These are phyloP conservation scores for Mustela nigripes DNA, from an alignment of 2,113 vertebrate species.

Conservation along the genomic window DNA sequence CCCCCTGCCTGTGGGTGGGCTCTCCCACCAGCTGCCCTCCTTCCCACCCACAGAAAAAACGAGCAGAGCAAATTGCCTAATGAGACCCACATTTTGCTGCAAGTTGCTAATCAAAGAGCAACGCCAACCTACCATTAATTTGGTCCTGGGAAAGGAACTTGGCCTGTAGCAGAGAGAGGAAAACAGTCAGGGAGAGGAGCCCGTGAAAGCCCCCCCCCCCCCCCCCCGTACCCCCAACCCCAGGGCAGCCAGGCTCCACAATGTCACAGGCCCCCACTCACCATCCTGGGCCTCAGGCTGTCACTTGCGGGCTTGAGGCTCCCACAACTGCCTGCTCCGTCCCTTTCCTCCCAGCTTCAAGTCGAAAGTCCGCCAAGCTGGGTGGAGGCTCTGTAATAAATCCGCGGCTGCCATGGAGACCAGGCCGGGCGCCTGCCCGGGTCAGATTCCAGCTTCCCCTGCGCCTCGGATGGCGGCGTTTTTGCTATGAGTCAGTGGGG, in stretches of 20 bases:
- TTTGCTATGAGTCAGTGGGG: not conserved
- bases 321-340: not conserved
- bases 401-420: slow-evolving; percentile 85
- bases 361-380: slow-evolving; percentile 85
- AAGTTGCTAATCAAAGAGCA: slow-evolving; percentile 64
- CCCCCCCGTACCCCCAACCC: not conserved
- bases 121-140: slow-evolving; percentile 91
- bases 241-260: rapidly evolving
- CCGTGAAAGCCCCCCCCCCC: rapidly evolving
- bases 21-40: not conserved
- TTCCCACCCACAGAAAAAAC: not conserved
- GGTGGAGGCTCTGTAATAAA: slow-evolving; percentile 83
- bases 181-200: not conserved
- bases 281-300: slow-evolving; percentile 70
- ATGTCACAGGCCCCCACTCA: slow-evolving; percentile 55
- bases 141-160: slow-evolving; percentile 96
- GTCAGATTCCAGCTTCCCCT: slow-evolving; percentile 75
- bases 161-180: slow-evolving; percentile 86
- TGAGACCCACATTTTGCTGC: slow-evolving; percentile 65
- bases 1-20: slow-evolving; percentile 6
- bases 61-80: slow-evolving; percentile 43
- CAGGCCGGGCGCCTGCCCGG: slow-evolving; percentile 22
- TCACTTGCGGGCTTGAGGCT: not conserved
- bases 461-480: not conserved
- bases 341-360: not conserved